phyloP scores from a whole-genome alignment of 2,888 invertebrate genomes.

The Amiota minor region DNA sequence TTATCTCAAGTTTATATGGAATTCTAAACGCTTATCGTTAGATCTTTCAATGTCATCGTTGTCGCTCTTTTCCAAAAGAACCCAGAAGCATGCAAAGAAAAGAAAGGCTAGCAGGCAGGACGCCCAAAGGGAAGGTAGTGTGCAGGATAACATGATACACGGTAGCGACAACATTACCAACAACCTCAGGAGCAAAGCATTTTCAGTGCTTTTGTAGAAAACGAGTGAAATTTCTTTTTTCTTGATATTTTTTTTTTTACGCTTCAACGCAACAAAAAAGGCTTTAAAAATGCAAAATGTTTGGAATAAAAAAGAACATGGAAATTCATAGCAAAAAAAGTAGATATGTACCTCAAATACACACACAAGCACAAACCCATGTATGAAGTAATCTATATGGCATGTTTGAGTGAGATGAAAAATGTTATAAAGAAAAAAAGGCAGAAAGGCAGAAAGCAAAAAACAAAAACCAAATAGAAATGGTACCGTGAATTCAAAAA shows the following conservation, averaged over 20 bases:
- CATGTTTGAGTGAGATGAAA: neutral
- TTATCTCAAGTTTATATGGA: neutral
- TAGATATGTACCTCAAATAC: neutral
- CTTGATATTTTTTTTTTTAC: neutral
- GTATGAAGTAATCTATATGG: neutral
- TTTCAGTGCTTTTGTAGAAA: too few relatives aligned
- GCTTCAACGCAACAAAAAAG: conserved; percentile 1
- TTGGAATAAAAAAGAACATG: neutral
- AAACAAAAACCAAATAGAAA: neutral
- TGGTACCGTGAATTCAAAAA: too few relatives aligned
- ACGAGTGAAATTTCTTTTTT: too few relatives aligned
- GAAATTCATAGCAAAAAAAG: neutral
- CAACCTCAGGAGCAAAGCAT: too few relatives aligned
- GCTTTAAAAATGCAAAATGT: neutral
- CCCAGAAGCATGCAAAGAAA: too few relatives aligned
- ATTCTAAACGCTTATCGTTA: conserved; percentile 8
- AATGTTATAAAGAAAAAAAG: neutral
- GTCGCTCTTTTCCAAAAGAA: neutral
- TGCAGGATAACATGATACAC: too few relatives aligned
- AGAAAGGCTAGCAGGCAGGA: too few relatives aligned
- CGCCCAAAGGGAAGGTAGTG: too few relatives aligned
- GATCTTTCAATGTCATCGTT: conserved; percentile 9
- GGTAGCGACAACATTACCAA: too few relatives aligned
- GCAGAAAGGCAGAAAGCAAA: neutral
- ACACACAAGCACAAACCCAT: neutral